These are phyloP conservation scores for Gymnoscopelus braueri DNA, from an alignment of 2,797 vertebrate species.

Conservation along the genomic window DNA sequence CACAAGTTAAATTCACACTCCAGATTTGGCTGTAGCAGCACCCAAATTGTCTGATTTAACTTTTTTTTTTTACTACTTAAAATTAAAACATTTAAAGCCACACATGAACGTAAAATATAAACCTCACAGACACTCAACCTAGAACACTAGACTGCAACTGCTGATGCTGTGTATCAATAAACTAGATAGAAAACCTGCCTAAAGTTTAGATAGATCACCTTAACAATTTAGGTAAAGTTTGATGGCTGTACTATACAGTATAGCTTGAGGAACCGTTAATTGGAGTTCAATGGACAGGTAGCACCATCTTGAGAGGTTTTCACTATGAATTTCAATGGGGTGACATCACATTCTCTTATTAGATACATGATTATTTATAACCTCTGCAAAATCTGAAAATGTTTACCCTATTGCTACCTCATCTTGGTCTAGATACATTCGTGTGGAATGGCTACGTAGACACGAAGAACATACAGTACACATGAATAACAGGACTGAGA, in stretches of 20 bases:
- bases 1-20: not conserved
- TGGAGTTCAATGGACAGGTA: no score
- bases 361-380: not conserved
- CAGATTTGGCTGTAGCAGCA: not conserved
- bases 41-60: not conserved
- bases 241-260: not conserved
- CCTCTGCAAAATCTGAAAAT: not conserved
- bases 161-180: not conserved
- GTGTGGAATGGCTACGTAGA: constrained; percentile 40
- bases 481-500: constrained; percentile 15
- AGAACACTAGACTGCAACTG: not conserved
- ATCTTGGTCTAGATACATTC: not conserved
- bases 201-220: constrained; percentile 30
- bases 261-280: no score
- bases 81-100: not conserved
- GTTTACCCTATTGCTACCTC: not conserved
- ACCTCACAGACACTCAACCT: not conserved
- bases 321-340: no score
- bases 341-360: no score
- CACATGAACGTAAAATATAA: not conserved
- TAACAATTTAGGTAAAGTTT: not conserved
- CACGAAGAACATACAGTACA: not conserved
- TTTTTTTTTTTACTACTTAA: constrained; percentile 4
- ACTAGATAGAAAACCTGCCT: not conserved
- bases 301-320: no score